Conservation (phyloP, 1,140 invertebrate species). For the Drosophila nasuta region DNA sequence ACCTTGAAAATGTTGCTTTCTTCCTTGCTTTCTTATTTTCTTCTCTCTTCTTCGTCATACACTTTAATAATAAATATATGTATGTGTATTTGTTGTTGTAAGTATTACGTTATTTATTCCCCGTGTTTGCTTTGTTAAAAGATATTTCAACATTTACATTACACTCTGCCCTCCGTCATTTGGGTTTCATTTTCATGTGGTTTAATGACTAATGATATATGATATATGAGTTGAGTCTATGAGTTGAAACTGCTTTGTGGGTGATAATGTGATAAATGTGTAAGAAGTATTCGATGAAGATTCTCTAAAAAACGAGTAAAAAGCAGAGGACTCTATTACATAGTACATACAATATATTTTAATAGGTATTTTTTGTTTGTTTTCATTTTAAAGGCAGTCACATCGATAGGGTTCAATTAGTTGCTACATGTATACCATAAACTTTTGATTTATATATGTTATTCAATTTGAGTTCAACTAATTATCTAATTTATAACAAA, state of each 20-base stretch:
- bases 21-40: background rate
- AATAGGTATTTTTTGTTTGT: background rate
- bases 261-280: background rate
- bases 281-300: background rate
- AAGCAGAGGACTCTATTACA: background rate
- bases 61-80: background rate
- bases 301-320: background rate
- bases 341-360: background rate
- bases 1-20: constrained; percentile 16
- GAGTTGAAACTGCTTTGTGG: no score
- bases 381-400: background rate
- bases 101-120: constrained; percentile 8
- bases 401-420: constrained; percentile 3
- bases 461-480: background rate
- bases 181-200: constrained; percentile 20
- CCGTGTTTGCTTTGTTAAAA: constrained; percentile 45
- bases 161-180: constrained; percentile 17
- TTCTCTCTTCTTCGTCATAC: background rate
- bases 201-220: constrained; percentile 59
- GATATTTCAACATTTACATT: constrained; percentile 50
- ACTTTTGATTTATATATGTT: background rate
- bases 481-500: constrained; percentile 6
- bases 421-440: background rate
- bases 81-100: constrained; percentile 15
- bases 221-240: background rate